Conservation (phyloP, 2,888 invertebrate species). For the Acanthoscelides obtectus region DNA sequence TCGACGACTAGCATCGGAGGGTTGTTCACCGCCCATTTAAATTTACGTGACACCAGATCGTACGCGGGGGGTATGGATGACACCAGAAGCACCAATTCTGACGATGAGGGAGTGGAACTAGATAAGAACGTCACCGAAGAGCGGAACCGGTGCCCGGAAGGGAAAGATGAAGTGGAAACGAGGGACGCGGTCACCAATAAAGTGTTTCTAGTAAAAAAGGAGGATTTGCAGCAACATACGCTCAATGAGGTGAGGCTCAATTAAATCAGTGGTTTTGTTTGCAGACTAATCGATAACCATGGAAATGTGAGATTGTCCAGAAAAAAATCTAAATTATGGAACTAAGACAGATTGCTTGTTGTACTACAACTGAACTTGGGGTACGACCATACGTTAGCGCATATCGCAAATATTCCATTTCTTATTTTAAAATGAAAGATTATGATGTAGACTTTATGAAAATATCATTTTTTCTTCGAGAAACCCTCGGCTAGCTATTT, state of each 20-base stretch:
- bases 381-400: too few relatives aligned
- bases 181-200: constrained; percentile 35
- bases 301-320: too few relatives aligned
- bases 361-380: too few relatives aligned
- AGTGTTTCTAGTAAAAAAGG: constrained; percentile 49
- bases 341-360: too few relatives aligned
- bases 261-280: constrained; percentile 22
- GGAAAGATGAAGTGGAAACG: constrained; percentile 27
- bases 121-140: background rate
- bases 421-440: too few relatives aligned
- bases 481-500: too few relatives aligned
- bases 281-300: too few relatives aligned
- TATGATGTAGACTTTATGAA: too few relatives aligned
- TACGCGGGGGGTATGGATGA: constrained; percentile 32
- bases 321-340: too few relatives aligned
- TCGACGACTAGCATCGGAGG: constrained; percentile 27
- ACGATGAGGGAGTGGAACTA: constrained; percentile 20
- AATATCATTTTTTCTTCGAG: too few relatives aligned
- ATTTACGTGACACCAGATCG: constrained; percentile 35
- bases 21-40: constrained; percentile 26
- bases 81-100: constrained; percentile 23
- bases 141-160: background rate
- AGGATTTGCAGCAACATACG: constrained; percentile 46
- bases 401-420: too few relatives aligned
- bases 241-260: constrained; percentile 52